Base-by-base conservation (phyloP, 2,888 invertebrate genomes). In the Carabus problematicus region DNA sequence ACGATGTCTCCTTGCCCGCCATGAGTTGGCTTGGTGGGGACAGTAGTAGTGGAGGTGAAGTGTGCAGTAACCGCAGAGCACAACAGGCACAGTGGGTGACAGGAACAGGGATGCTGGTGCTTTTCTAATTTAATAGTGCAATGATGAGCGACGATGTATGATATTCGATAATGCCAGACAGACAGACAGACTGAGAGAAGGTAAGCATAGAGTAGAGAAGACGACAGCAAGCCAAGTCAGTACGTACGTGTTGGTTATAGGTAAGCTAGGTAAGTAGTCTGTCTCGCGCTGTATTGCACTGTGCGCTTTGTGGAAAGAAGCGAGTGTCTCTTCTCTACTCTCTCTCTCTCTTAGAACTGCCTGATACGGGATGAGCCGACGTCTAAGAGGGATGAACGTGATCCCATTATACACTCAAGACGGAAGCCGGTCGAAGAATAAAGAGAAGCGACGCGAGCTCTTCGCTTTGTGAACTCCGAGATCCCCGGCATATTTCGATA, bases 331-430 rank as follows among this genome's bases (percentile, higher is more conserved):
- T n/a, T n/a, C n/a, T n/a, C n/a, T n/a, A n/a, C n/a, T 18, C 18
- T 14, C 16, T 16, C 14, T 54, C 54, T 14, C 16, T 11, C 18
- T 18, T 9, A 14, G 14, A 14, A 14, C 54, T 29, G 14, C 16
- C 64, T 54, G 59, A 59, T 54, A 70, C 54, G 64, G 64, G 70
- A 60, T 55, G 66, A 64, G 64, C 16, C 45, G 56, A 49, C 77
- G 77, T 79, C 79, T 81, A 80, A 80, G 80, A 80, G 80, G 81
- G 81, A 81, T 82, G 77, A 81, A 81, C 82, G 81, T 81, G 82
- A 82, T 82, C 80, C 81, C 80, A 81, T 82, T 82, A 82, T 80
- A 78, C 79, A 79, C 80, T 81, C 80, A 81, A 81, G 82, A 79
- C 58, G 41, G 54, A 81, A 82, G 80, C 76, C 78, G 81, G 81